These are phyloP conservation scores for Acanthosepion lycidas DNA, from an alignment of 2,888 invertebrate genomes.

Conservation along the genomic window DNA sequence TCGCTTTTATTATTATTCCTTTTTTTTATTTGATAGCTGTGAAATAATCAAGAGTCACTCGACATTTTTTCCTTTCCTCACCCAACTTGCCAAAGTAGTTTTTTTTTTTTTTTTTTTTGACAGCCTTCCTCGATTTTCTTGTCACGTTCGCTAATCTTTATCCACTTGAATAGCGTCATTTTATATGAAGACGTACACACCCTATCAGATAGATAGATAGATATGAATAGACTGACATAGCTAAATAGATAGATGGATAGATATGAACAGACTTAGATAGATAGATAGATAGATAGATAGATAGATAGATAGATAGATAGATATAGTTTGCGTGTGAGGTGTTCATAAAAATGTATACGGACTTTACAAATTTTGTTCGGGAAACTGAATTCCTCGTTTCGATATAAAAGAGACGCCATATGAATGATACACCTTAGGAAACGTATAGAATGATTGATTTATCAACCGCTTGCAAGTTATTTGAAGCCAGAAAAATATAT, in stretches of 20 bases:
- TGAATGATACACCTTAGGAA: no score
- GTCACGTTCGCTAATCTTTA: not conserved
- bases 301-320: not conserved
- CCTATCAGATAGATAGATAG: not conserved
- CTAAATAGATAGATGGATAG: not conserved
- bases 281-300: not conserved
- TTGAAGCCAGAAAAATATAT: no score
- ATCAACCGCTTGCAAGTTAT: no score
- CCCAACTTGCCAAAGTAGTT: not conserved
- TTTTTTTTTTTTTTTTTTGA: not conserved
- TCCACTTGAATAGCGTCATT: not conserved
- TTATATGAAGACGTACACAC: not conserved
- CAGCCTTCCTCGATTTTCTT: not conserved
- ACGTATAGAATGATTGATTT: no score
- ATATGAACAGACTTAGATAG: not conserved
- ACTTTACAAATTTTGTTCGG: no score
- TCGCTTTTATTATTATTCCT: not conserved
- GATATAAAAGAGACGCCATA: no score
- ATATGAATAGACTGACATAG: not conserved
- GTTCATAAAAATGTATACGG: no score
- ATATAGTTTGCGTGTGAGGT: no score
- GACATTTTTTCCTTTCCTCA: not conserved
- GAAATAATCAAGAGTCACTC: constrained; percentile 6
- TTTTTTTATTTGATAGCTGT: not conserved
- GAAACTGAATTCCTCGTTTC: no score